phyloP scores from a whole-genome alignment of 2,797 vertebrate species.

The Sebastes nivosus region DNA sequence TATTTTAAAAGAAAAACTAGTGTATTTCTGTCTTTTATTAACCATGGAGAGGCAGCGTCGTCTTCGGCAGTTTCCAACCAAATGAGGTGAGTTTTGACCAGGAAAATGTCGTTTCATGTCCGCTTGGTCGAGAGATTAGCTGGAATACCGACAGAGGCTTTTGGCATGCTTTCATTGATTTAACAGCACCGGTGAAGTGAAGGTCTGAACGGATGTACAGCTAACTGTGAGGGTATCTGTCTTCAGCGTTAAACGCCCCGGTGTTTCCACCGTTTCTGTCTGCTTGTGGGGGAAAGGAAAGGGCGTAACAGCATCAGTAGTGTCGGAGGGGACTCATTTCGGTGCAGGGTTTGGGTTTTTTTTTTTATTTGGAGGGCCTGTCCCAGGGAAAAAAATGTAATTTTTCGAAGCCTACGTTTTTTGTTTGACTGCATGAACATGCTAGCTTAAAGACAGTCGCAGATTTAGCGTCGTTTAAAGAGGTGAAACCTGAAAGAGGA shows the following conservation, averaged over 20 bases:
- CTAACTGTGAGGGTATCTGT: not conserved
- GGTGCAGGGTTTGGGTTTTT: constrained; percentile 1
- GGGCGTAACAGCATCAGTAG: constrained; percentile 40
- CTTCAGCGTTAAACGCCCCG: not conserved
- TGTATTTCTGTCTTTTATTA: not conserved
- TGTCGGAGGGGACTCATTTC: constrained; percentile 7
- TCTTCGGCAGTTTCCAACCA: not conserved
- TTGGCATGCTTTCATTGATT: constrained; percentile 30
- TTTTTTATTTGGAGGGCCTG: constrained; percentile 21
- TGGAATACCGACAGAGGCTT: constrained; percentile 23
- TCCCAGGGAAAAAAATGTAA: not conserved
- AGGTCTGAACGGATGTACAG: not conserved
- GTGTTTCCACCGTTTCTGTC: not conserved
- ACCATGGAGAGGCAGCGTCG: not conserved
- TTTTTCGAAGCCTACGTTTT: not conserved
- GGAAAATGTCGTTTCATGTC: not conserved
- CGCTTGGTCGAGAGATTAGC: not conserved
- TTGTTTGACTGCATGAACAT: not conserved
- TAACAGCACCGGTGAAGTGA: not conserved
- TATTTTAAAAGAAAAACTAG: not conserved
- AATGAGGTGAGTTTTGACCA: constrained; percentile 59
- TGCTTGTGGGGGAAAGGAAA: not conserved
- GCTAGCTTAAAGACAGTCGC: not conserved
- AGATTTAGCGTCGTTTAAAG: not conserved
- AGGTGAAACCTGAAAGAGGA: constrained; percentile 25